A percentile compares a stretch with the other conserved stretches of the same genome.
phyloP scores from a whole-genome alignment of 1,140 invertebrate genomes.

The Drosophila saltans region DNA sequence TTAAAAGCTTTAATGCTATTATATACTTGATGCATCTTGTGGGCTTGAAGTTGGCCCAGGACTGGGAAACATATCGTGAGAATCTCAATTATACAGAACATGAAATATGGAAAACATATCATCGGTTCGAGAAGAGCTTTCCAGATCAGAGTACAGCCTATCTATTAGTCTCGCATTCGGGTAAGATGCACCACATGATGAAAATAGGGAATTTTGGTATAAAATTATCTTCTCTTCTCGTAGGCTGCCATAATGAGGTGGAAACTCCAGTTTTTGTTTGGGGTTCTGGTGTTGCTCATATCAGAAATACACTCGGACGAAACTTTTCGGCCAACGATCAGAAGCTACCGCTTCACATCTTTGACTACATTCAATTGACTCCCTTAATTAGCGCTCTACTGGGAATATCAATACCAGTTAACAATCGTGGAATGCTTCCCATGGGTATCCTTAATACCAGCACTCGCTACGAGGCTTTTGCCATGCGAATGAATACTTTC shows the following conservation, averaged over 20 bases:
- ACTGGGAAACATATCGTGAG: conserved; percentile 91
- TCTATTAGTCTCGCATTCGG: conserved; percentile 92
- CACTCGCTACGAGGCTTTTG: conserved; percentile 85
- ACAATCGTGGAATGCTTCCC: conserved; percentile 92
- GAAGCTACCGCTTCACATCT: conserved; percentile 83
- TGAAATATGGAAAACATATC: conserved; percentile 88
- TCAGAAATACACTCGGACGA: background rate
- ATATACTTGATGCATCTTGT: conserved; percentile 96
- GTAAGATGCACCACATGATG: conserved; percentile 70
- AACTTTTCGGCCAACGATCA: background rate
- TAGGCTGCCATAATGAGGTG: conserved; percentile 93
- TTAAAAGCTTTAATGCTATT: conserved; percentile 86
- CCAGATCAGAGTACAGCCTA: conserved; percentile 92
- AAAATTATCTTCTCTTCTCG: background rate
- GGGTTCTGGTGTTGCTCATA: conserved; percentile 91
- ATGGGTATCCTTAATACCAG: conserved; percentile 85
- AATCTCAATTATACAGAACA: conserved; percentile 92
- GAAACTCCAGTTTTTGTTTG: conserved; percentile 95
- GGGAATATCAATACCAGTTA: conserved; percentile 93
- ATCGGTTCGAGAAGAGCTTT: conserved; percentile 89
- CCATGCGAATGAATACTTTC: conserved; percentile 88
- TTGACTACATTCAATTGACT: conserved; percentile 95
- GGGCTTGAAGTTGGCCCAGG: conserved; percentile 95
- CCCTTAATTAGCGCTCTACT: conserved; percentile 94
- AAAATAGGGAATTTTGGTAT: conserved; percentile 81